Evolutionary conservation across 2,113 vertebrate genomes (phyloP).

Genomic region (Onychostoma macrolepis): DNA sequence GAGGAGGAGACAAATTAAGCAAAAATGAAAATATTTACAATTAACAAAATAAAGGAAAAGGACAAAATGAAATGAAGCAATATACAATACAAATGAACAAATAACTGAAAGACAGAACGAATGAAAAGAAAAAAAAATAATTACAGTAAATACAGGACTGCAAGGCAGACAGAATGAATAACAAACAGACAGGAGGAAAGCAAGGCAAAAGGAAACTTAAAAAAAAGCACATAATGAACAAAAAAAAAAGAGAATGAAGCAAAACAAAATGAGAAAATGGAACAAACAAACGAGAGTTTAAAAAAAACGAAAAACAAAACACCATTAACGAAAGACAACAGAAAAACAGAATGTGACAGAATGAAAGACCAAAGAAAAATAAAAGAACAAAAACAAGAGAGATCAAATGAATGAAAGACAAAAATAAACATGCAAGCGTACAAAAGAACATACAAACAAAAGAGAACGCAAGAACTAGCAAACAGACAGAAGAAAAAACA

Average conservation of each 20-base stretch:
- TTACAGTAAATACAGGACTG: background rate
- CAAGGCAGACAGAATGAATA: background rate
- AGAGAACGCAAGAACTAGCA: background rate
- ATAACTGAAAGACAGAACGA: background rate
- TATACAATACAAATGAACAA: background rate
- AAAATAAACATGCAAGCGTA: background rate
- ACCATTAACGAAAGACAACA: background rate
- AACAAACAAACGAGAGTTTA: background rate
- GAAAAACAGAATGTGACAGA: background rate
- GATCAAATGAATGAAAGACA: background rate
- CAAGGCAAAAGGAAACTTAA: background rate
- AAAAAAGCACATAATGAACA: background rate
- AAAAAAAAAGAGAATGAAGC: background rate
- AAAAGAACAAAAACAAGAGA: background rate
- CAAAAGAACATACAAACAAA: background rate
- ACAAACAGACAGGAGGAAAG: background rate
- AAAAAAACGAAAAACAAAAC: background rate
- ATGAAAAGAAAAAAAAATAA: too few species aligned
- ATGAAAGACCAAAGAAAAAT: background rate
- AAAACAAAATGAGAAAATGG: background rate
- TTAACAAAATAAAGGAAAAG: too few species aligned
- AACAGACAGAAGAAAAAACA: background rate
- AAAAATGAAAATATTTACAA: background rate
- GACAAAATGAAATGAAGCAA: too few species aligned
- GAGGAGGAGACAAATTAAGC: background rate